These are phyloP conservation scores for Gadopsis bispinosus DNA, from an alignment of 2,797 vertebrate species.

Conservation along the genomic window DNA sequence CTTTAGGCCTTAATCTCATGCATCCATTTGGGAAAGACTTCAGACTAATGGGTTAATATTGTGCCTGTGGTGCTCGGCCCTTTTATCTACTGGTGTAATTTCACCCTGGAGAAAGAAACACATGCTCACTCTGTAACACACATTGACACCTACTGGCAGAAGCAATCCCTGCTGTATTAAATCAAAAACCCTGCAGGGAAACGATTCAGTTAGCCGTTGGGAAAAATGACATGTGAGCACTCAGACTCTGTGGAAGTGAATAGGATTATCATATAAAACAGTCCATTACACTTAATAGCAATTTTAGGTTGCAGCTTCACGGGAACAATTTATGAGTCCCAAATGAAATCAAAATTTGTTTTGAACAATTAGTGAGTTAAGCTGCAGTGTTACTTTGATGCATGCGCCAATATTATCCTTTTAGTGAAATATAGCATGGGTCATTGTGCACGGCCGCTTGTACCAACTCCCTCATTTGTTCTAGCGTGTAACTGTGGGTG, in stretches of 20 bases:
- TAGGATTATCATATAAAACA: conserved; percentile 71
- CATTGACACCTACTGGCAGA: conserved; percentile 51
- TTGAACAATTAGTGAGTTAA: conserved; percentile 50
- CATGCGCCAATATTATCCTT: conserved; percentile 14
- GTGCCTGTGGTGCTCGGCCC: conserved; percentile 4
- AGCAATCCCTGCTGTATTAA: conserved; percentile 56
- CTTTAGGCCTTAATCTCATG: conserved; percentile 11
- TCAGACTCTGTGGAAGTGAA: conserved; percentile 49
- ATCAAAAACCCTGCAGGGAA: conserved; percentile 47
- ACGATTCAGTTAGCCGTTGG: conserved; percentile 15
- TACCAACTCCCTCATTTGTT: conserved; percentile 4
- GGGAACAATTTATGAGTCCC: conserved; percentile 34
- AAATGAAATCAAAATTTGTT: conserved; percentile 51
- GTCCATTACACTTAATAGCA: conserved; percentile 65
- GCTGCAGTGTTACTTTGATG: conserved; percentile 21
- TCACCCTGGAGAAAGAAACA: conserved; percentile 20
- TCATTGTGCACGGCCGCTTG: not conserved
- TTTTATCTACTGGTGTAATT: conserved; percentile 33
- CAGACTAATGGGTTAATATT: conserved; percentile 23
- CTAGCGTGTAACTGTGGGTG: not conserved
- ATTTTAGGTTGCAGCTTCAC: conserved; percentile 55
- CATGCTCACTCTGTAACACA: conserved; percentile 37
- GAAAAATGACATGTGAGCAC: conserved; percentile 38
- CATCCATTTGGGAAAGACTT: conserved; percentile 19
- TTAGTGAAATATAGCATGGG: conserved; percentile 28